Percentiles rank a stretch among this genome's conserved stretches.
phyloP scores from a whole-genome alignment of 2,888 invertebrate species.

The Desoria tigrina region DNA sequence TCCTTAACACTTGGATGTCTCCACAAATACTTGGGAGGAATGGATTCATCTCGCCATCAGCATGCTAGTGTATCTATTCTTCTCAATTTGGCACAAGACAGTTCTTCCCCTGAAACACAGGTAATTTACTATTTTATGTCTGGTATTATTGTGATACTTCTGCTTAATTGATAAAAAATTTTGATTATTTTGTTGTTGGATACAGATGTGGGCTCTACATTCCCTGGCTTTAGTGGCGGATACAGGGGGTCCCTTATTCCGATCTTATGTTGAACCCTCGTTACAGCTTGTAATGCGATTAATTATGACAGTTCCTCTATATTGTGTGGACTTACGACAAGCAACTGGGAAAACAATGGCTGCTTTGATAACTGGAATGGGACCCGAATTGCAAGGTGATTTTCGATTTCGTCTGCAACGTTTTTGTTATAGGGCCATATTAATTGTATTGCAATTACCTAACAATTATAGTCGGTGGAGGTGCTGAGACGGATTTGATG shows the following conservation, averaged over 20 bases:
- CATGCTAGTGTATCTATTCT: slow-evolving; percentile 93
- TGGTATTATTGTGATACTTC: too few relatives aligned
- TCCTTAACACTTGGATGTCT: slow-evolving; percentile 93
- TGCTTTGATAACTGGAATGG: slow-evolving; percentile 95
- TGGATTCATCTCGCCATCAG: slow-evolving; percentile 92
- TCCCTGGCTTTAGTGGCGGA: slow-evolving; percentile 93
- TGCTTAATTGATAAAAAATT: neutral
- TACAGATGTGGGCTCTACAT: slow-evolving; percentile 91
- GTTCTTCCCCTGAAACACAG: slow-evolving; percentile 91
- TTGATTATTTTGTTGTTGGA: neutral
- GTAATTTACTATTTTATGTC: too few relatives aligned
- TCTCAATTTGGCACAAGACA: slow-evolving; percentile 90
- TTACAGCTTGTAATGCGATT: slow-evolving; percentile 86
- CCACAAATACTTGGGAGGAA: slow-evolving; percentile 91
- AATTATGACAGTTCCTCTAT: slow-evolving; percentile 84
- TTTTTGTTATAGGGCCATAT: too few relatives aligned
- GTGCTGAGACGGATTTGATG: slow-evolving; percentile 45
- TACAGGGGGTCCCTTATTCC: slow-evolving; percentile 98
- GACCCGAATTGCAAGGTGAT: slow-evolving; percentile 90
- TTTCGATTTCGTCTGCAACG: neutral
- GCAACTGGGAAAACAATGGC: slow-evolving; percentile 90
- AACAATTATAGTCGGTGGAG: slow-evolving; percentile 42
- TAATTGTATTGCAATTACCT: too few relatives aligned
- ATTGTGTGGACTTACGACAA: slow-evolving; percentile 86
- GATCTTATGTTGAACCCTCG: slow-evolving; percentile 93